phyloP scores from a whole-genome alignment of 2,888 invertebrate species.

The Eupithecia pulchellata region DNA sequence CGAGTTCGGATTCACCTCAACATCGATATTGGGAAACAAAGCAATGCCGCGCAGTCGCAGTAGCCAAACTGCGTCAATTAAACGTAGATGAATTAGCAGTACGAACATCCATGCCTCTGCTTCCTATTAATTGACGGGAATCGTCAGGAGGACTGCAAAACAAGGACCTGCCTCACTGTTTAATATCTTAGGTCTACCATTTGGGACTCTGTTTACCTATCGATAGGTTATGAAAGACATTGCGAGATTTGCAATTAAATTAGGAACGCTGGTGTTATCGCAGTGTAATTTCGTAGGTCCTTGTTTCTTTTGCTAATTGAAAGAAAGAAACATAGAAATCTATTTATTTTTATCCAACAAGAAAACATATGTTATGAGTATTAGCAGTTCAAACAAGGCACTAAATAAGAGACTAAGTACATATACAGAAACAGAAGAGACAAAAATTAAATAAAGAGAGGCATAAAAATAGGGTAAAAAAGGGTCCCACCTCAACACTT shows the following conservation, averaged over 20 bases:
- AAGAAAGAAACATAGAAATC: too few relatives aligned
- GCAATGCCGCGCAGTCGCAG: conserved; percentile 9
- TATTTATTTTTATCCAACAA: too few relatives aligned
- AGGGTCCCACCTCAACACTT: too few relatives aligned
- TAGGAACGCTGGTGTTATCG: neutral
- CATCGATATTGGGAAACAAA: conserved; percentile 9
- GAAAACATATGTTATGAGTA: too few relatives aligned
- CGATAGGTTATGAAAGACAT: neutral
- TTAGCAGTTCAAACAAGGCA: too few relatives aligned
- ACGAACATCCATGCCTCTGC: neutral
- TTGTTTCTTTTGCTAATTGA: neutral
- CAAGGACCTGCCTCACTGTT: neutral
- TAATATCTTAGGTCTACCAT: neutral
- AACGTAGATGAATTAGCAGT: neutral
- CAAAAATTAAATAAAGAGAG: too few relatives aligned
- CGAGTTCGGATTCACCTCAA: neutral
- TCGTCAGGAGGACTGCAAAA: neutral
- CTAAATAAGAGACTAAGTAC: too few relatives aligned
- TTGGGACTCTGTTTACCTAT: neutral
- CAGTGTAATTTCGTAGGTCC: neutral
- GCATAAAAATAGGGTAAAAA: too few relatives aligned
- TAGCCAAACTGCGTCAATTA: conserved; percentile 18
- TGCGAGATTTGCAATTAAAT: neutral
- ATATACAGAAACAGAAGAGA: too few relatives aligned
- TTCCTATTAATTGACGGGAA: neutral